Evolutionary conservation across 2,888 invertebrate genomes (phyloP), one percentile per base, ranked within the genome.

Genomic region (Autographa gamma): DNA sequence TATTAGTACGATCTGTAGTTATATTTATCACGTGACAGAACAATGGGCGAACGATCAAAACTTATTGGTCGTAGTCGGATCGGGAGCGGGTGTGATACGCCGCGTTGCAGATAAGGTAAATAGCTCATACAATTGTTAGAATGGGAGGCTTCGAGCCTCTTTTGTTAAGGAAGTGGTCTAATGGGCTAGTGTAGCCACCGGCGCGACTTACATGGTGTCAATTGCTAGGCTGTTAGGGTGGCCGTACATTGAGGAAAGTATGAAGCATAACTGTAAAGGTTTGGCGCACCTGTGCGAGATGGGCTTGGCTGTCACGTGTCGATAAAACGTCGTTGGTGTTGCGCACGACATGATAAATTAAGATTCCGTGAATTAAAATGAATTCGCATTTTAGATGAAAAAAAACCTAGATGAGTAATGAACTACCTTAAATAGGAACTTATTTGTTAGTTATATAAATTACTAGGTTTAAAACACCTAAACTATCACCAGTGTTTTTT

Each of bases 61-160:
- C 82, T 63, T 62, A 66, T 80, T 56, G 72, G 56, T 70, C 86
- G 74, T 56, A 41, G 81, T 90, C 78, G 68, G 78, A 85, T 88
- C 85, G 83, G 90, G 83, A 91, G 90, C 91, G 90, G 86, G 90
- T 93, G 93, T 94, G 94, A 95, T 95, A 93, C 90, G 86, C 88
- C 87, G 85, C 85, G 86, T 86, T 90, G 93, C 95, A 91, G 94
- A 95, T 95, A 95, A 95, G 95, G 95, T 93, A 95, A 95, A 95
- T 95, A 95, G 95, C 94, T 95, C 95, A 94, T 95, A 95, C 94
- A 95, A 95, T 95, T 93, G 95, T 93, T 92, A 89, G 92, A 93
- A 93, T 93, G 91, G 92, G 91, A 91, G 91, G 89, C 90, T 90
- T 88, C 85, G 84, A 89, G 92, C 93, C 92, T 91, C 94, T 93